Evolutionary conservation across 2,113 vertebrate species (phyloP).

Genomic region (Capreolus pygargus): DNA sequence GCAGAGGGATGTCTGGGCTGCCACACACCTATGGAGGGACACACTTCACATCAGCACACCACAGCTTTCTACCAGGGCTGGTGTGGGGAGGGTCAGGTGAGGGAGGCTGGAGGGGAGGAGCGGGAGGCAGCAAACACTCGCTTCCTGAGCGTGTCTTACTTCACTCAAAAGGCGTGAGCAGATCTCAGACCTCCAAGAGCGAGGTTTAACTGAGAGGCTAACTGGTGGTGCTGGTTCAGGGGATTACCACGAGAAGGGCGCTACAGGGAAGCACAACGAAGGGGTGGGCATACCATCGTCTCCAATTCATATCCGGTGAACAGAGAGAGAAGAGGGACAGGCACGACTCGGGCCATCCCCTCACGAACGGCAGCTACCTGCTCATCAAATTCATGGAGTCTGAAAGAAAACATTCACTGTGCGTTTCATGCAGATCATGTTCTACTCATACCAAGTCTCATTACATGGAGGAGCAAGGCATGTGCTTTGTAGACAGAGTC

Average conservation of each 20-base stretch:
- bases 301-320: conserved; percentile 98
- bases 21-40: conserved; percentile 91
- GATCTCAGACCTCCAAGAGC: neutral
- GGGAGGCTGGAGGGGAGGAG: neutral
- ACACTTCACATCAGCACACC: neutral
- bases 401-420: conserved; percentile 70
- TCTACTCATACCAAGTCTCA: neutral
- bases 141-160: neutral
- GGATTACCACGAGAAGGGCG: accelerated
- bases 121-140: neutral
- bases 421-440: neutral
- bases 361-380: conserved; percentile 97
- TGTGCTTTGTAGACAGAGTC: neutral
- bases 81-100: neutral
- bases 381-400: conserved; percentile 98
- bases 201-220: neutral
- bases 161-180: neutral
- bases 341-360: conserved; percentile 97
- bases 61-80: neutral
- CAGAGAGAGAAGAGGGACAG: conserved; percentile 95
- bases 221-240: neutral
- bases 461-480: accelerated
- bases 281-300: conserved; percentile 89
- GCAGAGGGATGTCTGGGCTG: conserved; percentile 97
- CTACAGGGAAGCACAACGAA: neutral